Evolutionary conservation across 2,113 vertebrate species (phyloP).

Genomic region (Vidua chalybeata): DNA sequence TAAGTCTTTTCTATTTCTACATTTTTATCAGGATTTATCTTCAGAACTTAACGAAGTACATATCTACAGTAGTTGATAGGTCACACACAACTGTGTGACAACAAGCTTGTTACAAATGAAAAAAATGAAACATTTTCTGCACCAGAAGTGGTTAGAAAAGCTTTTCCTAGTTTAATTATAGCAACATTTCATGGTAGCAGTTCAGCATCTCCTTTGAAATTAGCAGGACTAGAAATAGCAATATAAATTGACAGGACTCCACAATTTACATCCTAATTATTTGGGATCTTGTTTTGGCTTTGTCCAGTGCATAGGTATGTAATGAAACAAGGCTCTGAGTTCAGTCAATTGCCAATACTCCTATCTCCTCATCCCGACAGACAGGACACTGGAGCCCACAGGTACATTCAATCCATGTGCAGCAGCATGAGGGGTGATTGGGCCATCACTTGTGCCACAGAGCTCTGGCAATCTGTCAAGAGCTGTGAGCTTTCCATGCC

Average conservation of each 20-base stretch:
- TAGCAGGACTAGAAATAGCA: neutral
- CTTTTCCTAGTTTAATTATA: neutral
- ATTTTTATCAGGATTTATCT: neutral
- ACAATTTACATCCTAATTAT: neutral
- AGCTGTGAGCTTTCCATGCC: neutral
- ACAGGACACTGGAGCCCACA: neutral
- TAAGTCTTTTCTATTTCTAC: neutral
- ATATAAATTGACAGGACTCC: neutral
- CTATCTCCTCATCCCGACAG: accelerated
- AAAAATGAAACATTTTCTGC: neutral
- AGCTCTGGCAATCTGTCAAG: neutral
- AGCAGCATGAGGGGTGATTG: neutral
- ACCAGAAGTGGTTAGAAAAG: neutral
- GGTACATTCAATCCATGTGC: neutral
- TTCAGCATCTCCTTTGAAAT: neutral
- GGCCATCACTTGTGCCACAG: neutral
- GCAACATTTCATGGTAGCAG: neutral
- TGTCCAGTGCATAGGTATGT: neutral
- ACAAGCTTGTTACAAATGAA: neutral
- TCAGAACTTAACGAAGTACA: neutral
- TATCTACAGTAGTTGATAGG: neutral
- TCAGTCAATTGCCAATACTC: neutral
- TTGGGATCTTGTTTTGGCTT: neutral
- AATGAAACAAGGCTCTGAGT: neutral
- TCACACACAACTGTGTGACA: neutral